phyloP scores from a whole-genome alignment of 2,888 invertebrate species.

The Cantharis flavilabris region DNA sequence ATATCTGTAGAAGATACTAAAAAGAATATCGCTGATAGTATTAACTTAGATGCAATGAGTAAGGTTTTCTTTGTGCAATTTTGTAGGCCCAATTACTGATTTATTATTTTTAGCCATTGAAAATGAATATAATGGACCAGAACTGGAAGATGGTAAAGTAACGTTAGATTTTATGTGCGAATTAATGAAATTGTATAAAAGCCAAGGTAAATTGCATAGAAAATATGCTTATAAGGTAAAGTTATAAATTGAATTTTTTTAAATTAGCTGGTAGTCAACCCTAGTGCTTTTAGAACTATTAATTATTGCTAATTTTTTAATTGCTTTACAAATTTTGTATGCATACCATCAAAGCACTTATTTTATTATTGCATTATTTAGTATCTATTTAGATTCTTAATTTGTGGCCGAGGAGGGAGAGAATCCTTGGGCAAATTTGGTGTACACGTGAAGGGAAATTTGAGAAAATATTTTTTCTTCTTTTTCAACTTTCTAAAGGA shows the following conservation, averaged over 20 bases:
- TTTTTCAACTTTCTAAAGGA: too few relatives aligned
- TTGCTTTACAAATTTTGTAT: background rate
- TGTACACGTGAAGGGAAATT: too few relatives aligned
- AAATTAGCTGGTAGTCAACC: background rate
- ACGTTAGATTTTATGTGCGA: conserved; percentile 87
- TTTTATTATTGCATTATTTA: background rate
- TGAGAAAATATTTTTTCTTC: too few relatives aligned
- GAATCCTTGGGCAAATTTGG: too few relatives aligned
- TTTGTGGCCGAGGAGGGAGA: too few relatives aligned
- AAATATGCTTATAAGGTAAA: conserved; percentile 94
- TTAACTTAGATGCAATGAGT: conserved; percentile 92
- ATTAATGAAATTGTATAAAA: conserved; percentile 87
- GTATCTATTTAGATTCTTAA: too few relatives aligned
- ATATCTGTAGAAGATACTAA: conserved; percentile 91
- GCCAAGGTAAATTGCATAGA: conserved; percentile 91
- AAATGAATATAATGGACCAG: conserved; percentile 91
- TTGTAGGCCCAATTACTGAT: background rate
- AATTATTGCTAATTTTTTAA: background rate
- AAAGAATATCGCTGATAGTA: conserved; percentile 84
- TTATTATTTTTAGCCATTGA: conserved; percentile 76
- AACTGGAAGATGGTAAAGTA: conserved; percentile 84
- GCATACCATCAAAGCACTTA: background rate
- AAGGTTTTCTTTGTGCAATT: conserved; percentile 50
- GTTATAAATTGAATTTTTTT: background rate
- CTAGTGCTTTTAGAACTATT: background rate